A percentile compares a stretch with the other conserved stretches of the same genome.
phyloP scores from a whole-genome alignment of 2,113 vertebrate species.

The Girardinichthys multiradiatus region DNA sequence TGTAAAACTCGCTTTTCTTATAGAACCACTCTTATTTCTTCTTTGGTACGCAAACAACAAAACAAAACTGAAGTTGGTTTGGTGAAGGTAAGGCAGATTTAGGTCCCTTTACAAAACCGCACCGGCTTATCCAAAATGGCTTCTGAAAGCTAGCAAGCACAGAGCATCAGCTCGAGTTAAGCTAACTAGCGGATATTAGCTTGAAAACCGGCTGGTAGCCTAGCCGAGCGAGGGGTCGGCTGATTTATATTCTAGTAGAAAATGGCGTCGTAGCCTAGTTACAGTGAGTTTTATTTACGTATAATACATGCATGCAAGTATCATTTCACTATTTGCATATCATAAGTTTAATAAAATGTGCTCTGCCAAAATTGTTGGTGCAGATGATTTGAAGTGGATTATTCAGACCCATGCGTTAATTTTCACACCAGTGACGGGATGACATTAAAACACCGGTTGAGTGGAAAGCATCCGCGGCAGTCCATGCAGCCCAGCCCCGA shows the following conservation, averaged over 20 bases:
- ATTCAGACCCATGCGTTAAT: too few species aligned
- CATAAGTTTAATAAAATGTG: neutral
- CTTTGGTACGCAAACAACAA: constrained; percentile 59
- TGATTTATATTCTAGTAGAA: constrained; percentile 60
- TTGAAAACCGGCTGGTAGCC: constrained; percentile 28
- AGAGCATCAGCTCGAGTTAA: constrained; percentile 7
- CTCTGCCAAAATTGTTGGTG: neutral
- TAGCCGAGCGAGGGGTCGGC: constrained; percentile 35
- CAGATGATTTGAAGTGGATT: too few species aligned
- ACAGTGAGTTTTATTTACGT: neutral
- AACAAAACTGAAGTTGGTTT: constrained; percentile 80
- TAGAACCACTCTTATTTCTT: constrained; percentile 46
- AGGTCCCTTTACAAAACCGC: constrained; percentile 16
- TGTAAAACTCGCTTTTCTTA: constrained; percentile 8
- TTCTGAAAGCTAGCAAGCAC: constrained; percentile 49
- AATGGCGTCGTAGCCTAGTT: constrained; percentile 72
- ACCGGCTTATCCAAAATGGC: constrained; percentile 81
- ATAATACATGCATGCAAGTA: neutral
- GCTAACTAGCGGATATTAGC: constrained; percentile 48
- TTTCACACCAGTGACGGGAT: too few species aligned
- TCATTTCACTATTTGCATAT: neutral
- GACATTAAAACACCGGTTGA: too few species aligned
- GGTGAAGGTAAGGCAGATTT: constrained; percentile 77
- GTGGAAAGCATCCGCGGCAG: constrained; percentile 22
- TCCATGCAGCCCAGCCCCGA: constrained; percentile 30